phyloP scores from a whole-genome alignment of 1,140 invertebrate genomes.

The Trissolcus basalis region DNA sequence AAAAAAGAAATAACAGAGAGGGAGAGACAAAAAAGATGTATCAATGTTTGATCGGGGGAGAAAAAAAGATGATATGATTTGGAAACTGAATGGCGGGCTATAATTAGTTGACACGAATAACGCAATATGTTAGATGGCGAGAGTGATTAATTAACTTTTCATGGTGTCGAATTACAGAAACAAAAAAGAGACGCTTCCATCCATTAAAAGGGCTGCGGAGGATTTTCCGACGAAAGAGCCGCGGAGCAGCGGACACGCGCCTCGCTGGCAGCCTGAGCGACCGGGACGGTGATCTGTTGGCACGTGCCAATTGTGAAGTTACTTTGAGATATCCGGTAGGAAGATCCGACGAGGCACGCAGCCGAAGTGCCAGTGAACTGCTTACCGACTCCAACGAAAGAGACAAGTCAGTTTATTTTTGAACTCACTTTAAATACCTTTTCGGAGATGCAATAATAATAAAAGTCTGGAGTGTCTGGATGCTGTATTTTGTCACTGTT shows the following conservation, averaged over 20 bases:
- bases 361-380: conserved; percentile 82
- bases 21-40: not conserved
- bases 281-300: conserved; percentile 62
- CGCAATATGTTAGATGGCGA: not conserved
- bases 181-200: conserved; percentile 81
- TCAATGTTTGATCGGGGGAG: not conserved
- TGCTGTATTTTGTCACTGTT: not conserved
- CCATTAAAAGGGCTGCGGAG: conserved; percentile 81
- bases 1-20: too few relatives aligned
- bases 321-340: conserved; percentile 71
- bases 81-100: conserved; percentile 17
- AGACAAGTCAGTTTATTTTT: conserved; percentile 63
- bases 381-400: conserved; percentile 75
- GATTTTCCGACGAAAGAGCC: conserved; percentile 81
- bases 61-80: conserved; percentile 5
- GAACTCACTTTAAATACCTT: conserved; percentile 46
- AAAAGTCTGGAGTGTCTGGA: conserved; percentile 19
- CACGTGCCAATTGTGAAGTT: conserved; percentile 68
- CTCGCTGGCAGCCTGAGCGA: conserved; percentile 43
- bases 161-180: conserved; percentile 74
- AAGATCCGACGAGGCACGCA: conserved; percentile 77
- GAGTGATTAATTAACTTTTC: conserved; percentile 18
- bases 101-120: conserved; percentile 37
- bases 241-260: conserved; percentile 73
- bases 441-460: conserved; percentile 11